Evolutionary conservation across 2,797 vertebrate genomes (phyloP), one percentile per base, ranked within the genome.

Genomic region (Coranthus polyacanthus): DNA sequence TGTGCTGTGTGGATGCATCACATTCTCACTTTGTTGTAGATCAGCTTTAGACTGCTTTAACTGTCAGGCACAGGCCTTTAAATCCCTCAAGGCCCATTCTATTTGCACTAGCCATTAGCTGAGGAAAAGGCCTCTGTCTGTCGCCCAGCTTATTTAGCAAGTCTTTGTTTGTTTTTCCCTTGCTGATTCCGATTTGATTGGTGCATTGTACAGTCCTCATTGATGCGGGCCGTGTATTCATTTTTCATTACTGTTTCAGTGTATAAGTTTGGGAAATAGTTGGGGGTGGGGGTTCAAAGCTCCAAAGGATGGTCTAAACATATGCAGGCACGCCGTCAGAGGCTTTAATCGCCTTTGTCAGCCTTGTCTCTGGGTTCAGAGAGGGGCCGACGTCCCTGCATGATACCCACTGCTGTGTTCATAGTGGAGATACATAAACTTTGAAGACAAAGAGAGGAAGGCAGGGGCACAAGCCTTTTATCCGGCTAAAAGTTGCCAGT

Each of bases 1-100:
- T 71, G 68, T 59, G 70, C 79, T 76, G 71, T 76, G 83, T 7
- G 64, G 82, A 86, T 77, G 79, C 80, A 83, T 88, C 72, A 60
- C 74, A 72, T 85, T 85, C 86, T 78, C 82, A 88, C 88, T 88
- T 90, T 88, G 87, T 84, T 90, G 84, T 88, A 83, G 75, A 83
- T 89, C 85, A 84, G 86, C 74, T 85, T 77, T 62, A 53, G 76
- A 84, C 81, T 82, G 75, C 75, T 85, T 88, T 86, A 89, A 88
- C 88, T 90, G 85, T 89, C 88, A 89, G 80, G 70, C 36, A 2
- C 71, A 72, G 77, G 87, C 77, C 80, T 82, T 85, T 82, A 86
- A 85, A 81, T 91, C 89, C 84, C 86, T 59, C 32, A 71, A 78
- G 87, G 74, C 76, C 76, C 69, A 82, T 82, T 88, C 74, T 86